These are phyloP conservation scores for Cyclopterus lumpus DNA, from an alignment of 2,797 vertebrate species.

Conservation along the genomic window DNA sequence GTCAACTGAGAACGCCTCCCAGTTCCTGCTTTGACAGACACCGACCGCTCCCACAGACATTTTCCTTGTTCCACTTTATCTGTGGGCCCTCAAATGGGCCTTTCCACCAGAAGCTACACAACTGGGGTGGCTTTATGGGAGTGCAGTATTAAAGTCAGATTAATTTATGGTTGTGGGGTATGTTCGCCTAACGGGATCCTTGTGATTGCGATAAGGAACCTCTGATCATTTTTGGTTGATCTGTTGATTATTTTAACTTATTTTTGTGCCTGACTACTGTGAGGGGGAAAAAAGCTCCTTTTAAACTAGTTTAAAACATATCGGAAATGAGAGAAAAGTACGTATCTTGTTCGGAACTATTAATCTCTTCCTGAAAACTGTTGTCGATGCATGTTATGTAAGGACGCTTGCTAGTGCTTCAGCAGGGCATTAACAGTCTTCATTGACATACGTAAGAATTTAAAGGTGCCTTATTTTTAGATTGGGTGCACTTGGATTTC, in stretches of 20 bases:
- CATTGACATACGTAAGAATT: not conserved
- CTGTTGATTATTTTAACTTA: constrained; percentile 1
- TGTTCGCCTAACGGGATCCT: not conserved
- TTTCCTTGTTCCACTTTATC: constrained; percentile 80
- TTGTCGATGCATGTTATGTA: not conserved
- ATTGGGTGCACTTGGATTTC: not conserved
- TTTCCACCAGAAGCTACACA: constrained; percentile 47
- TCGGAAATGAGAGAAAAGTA: not conserved
- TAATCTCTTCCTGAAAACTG: not conserved
- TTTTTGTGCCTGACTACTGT: not conserved
- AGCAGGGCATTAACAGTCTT: not conserved
- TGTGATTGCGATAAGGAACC: not conserved
- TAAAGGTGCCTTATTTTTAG: not conserved
- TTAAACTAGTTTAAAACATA: not conserved
- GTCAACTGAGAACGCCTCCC: constrained; percentile 82
- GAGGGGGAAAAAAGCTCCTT: not conserved
- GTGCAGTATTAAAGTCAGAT: constrained; percentile 37
- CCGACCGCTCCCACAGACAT: constrained; percentile 73
- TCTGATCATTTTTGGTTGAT: not conserved
- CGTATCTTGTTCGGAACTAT: not conserved
- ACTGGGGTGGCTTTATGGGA: constrained; percentile 49
- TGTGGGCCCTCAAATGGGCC: constrained; percentile 46
- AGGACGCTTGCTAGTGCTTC: not conserved
- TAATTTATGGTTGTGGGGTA: constrained; percentile 25
- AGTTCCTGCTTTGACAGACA: constrained; percentile 88